phyloP scores from a whole-genome alignment of 2,888 invertebrate species.

The Nemapogon koenigi region DNA sequence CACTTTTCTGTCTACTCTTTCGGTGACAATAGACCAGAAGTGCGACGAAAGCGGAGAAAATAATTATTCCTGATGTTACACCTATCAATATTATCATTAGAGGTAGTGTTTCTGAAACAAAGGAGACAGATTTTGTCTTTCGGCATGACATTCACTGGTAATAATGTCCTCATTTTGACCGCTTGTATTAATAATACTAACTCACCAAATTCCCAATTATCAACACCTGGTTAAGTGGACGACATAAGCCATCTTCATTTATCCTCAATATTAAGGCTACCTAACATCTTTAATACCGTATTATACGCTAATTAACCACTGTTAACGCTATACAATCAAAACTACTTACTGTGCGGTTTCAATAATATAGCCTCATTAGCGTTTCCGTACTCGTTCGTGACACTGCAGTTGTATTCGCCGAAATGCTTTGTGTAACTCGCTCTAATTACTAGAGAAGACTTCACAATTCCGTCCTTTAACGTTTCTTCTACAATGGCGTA shows the following conservation, averaged over 20 bases:
- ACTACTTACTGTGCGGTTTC: conserved; percentile 84
- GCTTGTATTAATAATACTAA: too few species aligned
- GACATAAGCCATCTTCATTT: too few species aligned
- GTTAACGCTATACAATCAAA: background rate
- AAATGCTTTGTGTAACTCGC: conserved; percentile 86
- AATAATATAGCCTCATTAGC: conserved; percentile 84
- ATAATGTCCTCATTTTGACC: too few species aligned
- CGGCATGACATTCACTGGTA: too few species aligned
- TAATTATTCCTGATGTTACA: conserved; percentile 81
- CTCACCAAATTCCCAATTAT: too few species aligned
- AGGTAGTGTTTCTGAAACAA: conserved; percentile 73
- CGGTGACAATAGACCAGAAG: conserved; percentile 80
- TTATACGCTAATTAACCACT: background rate
- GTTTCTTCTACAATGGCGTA: conserved; percentile 76
- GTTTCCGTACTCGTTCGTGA: conserved; percentile 87
- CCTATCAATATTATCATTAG: conserved; percentile 84
- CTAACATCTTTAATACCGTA: background rate
- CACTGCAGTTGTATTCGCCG: conserved; percentile 92
- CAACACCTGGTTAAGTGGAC: too few species aligned
- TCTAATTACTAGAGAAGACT: conserved; percentile 84
- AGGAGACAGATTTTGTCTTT: conserved; percentile 10
- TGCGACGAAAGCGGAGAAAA: conserved; percentile 83
- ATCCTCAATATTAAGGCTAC: background rate
- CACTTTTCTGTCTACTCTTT: conserved; percentile 59
- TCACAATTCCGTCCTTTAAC: conserved; percentile 74